Base-by-base conservation (phyloP, 2,113 vertebrate genomes). In the Kryptolebias marmoratus region DNA sequence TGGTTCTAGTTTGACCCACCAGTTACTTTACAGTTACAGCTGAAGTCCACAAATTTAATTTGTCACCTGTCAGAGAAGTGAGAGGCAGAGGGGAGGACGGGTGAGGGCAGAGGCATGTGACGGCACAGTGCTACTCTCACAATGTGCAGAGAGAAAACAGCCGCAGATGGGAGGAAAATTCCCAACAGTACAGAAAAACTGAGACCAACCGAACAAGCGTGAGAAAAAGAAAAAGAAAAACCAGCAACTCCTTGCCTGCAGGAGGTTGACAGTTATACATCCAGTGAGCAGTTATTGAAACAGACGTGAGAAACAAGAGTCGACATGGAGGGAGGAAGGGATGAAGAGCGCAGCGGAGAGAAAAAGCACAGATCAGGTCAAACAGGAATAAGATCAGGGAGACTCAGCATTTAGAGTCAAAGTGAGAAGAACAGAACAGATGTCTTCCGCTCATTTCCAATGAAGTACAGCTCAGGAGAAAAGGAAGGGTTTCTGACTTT, bases 21-120 rank as follows among this genome's bases (percentile, higher is more conserved):
- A n/a, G n/a, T 22, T 53, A 8, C 50, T 11, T 22, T 53, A 53
- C 71, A 83, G 87, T 64, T 28, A 4, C 59, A 59, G 78, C 52
- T 71, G 48, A 65, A 54, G 70, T 90, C 77, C 79, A 71, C 18
- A 58, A 85, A 88, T 83, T 90, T 72, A 89, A 87, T 91, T 89
- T 84, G 73, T 68, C 81, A 90, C 82, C 86, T 88, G 84, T 82
- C 87, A 78, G 76, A 72, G 74, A 68, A 67, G 88, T 58, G 74
- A 66, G 79, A 73, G 66, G 72, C 45, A 27, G 71, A 71, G 68
- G 50, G 70, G 64, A 64, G 55, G 80, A 76, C 4, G 63, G 74
- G 70, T 78, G 82, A 82, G 76, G 79, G 79, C 63, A 69, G 80
- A 86, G 78, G 83, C 75, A 92, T 88, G 87, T 90, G 84, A 74